Evolutionary conservation across 2,113 vertebrate species (phyloP), one percentile per base, ranked within the genome.

Genomic region (Orthonyx spaldingii): DNA sequence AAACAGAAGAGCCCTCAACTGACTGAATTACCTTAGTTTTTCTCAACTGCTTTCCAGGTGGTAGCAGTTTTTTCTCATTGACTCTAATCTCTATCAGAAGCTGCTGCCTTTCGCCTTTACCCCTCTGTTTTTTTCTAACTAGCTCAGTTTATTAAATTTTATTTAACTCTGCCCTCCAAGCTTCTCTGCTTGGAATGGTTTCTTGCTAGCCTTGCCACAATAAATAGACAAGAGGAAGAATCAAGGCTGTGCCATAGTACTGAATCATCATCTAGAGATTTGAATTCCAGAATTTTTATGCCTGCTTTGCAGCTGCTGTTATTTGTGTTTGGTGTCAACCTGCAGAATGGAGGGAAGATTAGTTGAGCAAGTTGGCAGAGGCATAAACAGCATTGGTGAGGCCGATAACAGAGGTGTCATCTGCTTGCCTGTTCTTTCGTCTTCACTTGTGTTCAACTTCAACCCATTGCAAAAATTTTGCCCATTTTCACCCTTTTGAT

Each of bases 261-360:
- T 91, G 88, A 65, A 83, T 90, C 85, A 70, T 90, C 68, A 52
- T 78, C 93, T 77, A 55, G 91, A 92, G 91, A 81, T 80, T 93
- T 89, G 52, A 90, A 92, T 93, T 92, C 68, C 72, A 89, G 30
- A 42, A 49, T 89, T 95, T 95, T 92, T 63, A 84, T 93, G 80
- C 47, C 75, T 84, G 68, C 60, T 92, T 92, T 96, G 79, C 85
- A 92, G 71, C 80, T 94, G 83, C 76, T 86, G 50, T 46, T 90
- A 30, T 93, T 94, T 96, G 66, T 91, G 64, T 75, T 90, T 92
- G 42, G 32, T 87, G 76, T 95, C 76, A 84, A 19, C 69, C 52
- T 84, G 68, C 71, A 84, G 83, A 92, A 94, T 87, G 42, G 60
- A 89, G 49, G 56, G 35, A 84, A 93, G 84, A 97, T 96, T 86